Conservation (phyloP, 2,797 vertebrate genomes). For the Sibirionetta formosa region DNA sequence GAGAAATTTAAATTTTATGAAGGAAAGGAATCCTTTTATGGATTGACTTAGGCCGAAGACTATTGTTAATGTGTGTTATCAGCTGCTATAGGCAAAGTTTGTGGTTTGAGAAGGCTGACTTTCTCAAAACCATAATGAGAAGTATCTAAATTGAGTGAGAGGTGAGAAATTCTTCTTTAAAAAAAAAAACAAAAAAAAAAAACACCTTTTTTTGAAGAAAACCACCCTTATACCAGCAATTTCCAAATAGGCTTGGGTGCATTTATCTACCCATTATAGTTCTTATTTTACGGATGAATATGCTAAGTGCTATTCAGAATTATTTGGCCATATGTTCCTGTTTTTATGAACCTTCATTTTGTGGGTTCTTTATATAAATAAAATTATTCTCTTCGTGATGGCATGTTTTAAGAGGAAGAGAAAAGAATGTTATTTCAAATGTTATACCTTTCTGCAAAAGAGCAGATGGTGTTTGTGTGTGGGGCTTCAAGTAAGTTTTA, state of each 20-base stretch:
- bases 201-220: conserved; percentile 34
- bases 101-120: conserved; percentile 35
- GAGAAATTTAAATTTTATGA: not conserved
- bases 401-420: not conserved
- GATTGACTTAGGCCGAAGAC: not conserved
- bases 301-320: conserved; percentile 58
- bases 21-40: not conserved
- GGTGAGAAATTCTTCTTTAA: not conserved
- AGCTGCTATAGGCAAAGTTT: not conserved
- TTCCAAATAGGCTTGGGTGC: conserved; percentile 38
- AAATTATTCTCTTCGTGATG: conserved; percentile 25
- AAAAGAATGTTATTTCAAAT: conserved; percentile 38
- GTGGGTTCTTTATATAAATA: conserved; percentile 40
- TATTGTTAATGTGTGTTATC: not conserved
- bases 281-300: conserved; percentile 56
- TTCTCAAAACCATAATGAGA: not conserved
- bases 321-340: conserved; percentile 74
- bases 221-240: conserved; percentile 10
- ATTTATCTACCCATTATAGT: conserved; percentile 57
- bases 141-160: not conserved
- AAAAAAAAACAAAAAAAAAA: not conserved
- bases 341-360: conserved; percentile 67
- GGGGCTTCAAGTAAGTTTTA: conserved; percentile 41
- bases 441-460: conserved; percentile 47
- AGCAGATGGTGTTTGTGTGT: conserved; percentile 73